phyloP scores from a whole-genome alignment of 2,888 invertebrate species.

The Catocala sponsa region DNA sequence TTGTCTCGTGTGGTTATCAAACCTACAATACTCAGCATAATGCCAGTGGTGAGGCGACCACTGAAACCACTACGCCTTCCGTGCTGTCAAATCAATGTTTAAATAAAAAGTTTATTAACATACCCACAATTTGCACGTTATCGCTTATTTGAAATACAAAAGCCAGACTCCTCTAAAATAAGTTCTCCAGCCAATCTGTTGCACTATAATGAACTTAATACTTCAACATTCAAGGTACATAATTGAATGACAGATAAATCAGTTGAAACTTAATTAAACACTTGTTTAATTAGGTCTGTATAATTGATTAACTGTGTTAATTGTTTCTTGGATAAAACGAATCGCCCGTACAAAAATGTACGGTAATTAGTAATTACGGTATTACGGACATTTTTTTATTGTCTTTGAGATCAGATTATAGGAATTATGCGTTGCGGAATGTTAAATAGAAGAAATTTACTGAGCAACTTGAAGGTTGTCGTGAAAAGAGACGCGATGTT shows the following conservation, averaged over 20 bases:
- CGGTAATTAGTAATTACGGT: slow-evolving; percentile 49
- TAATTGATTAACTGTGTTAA: slow-evolving; percentile 65
- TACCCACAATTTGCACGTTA: no score
- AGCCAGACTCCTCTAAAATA: no score
- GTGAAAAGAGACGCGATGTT: no score
- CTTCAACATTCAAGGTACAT: slow-evolving; percentile 11
- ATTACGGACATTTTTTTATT: slow-evolving; percentile 33
- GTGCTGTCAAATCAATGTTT: no score
- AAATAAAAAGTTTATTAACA: no score
- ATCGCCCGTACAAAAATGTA: slow-evolving; percentile 48
- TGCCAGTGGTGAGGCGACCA: no score
- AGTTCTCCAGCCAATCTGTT: background rate
- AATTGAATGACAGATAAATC: slow-evolving; percentile 32
- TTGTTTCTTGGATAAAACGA: slow-evolving; percentile 62
- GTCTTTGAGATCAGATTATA: slow-evolving; percentile 23
- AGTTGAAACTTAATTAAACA: slow-evolving; percentile 74
- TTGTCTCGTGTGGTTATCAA: no score
- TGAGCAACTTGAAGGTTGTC: background rate
- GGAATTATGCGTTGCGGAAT: slow-evolving; percentile 27
- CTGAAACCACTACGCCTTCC: no score
- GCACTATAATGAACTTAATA: slow-evolving; percentile 23
- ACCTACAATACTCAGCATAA: no score
- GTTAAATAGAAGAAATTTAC: slow-evolving; percentile 11
- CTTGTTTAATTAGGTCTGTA: slow-evolving; percentile 70
- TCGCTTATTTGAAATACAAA: no score